phyloP scores from a whole-genome alignment of 1,140 invertebrate genomes.

The Halyomorpha halys region DNA sequence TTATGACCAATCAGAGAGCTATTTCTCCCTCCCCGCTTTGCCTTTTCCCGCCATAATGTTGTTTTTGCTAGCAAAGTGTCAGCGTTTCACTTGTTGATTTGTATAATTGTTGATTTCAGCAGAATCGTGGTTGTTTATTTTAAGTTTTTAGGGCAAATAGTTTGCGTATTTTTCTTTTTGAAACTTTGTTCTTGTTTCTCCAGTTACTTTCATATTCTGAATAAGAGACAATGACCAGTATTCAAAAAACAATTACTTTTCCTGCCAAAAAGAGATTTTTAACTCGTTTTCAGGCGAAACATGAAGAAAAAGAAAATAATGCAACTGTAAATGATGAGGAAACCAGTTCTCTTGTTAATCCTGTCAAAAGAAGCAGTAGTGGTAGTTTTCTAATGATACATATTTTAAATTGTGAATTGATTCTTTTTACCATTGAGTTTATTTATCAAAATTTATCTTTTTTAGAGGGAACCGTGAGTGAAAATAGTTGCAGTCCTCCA shows the following conservation, averaged over 20 bases:
- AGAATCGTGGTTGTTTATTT: too few species aligned
- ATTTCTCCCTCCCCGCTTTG: too few species aligned
- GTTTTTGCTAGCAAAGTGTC: too few species aligned
- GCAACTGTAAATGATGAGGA: background rate
- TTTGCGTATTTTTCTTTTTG: too few species aligned
- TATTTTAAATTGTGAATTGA: background rate
- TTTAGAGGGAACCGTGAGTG: background rate
- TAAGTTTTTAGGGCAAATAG: too few species aligned
- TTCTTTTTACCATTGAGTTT: background rate
- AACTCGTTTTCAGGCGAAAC: conserved; percentile 1
- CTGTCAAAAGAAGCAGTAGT: background rate
- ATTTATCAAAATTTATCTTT: background rate
- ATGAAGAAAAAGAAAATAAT: conserved; percentile 17
- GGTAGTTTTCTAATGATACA: too few species aligned
- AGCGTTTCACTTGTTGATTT: too few species aligned
- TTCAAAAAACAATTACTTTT: conserved; percentile 20
- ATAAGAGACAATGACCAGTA: background rate
- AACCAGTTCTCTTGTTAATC: background rate
- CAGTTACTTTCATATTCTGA: too few species aligned
- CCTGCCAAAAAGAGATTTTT: conserved; percentile 17
- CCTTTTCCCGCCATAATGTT: too few species aligned
- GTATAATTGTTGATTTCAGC: too few species aligned
- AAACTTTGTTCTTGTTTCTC: too few species aligned
- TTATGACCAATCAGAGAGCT: too few species aligned
- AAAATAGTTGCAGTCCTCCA: conserved; percentile 4